Percentiles rank a stretch among this genome's conserved stretches.
Conservation (phyloP, 2,797 vertebrate species). For the Pagetopsis macropterus region DNA sequence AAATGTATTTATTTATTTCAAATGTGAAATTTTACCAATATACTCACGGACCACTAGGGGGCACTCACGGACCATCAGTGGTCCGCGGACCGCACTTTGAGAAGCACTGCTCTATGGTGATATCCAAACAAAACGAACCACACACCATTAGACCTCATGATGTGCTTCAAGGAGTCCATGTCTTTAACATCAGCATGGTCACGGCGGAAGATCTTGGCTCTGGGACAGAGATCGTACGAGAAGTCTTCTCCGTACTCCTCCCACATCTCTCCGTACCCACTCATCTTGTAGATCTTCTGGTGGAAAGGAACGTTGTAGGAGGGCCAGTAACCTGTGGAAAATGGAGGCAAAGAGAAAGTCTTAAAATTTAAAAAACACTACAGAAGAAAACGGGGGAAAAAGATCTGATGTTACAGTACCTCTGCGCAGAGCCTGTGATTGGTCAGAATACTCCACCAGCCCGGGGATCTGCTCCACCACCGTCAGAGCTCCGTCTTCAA, state of each 20-base stretch:
- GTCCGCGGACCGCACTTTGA: too few species aligned
- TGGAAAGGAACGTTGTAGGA: slow-evolving; percentile 97
- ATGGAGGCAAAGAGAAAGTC: background rate
- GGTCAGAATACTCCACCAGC: slow-evolving; percentile 91
- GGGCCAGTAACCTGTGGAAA: slow-evolving; percentile 90
- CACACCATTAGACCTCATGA: slow-evolving; percentile 95
- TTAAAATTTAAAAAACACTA: too few species aligned
- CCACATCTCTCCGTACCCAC: slow-evolving; percentile 87
- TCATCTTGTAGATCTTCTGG: slow-evolving; percentile 86
- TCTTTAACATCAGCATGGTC: slow-evolving; percentile 88
- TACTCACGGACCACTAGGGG: too few species aligned
- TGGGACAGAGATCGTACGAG: slow-evolving; percentile 92
- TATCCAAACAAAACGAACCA: background rate
- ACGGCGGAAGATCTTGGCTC: slow-evolving; percentile 96
- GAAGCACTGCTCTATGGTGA: background rate
- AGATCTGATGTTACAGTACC: slow-evolving; percentile 73
- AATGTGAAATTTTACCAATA: too few species aligned
- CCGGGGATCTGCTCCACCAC: slow-evolving; percentile 94
- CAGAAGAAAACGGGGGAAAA: background rate
- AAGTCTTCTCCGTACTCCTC: slow-evolving; percentile 86
- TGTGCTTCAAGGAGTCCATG: slow-evolving; percentile 88
- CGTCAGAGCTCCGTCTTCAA: slow-evolving; percentile 87
- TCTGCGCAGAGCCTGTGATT: slow-evolving; percentile 88
- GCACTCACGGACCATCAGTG: too few species aligned
- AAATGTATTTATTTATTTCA: too few species aligned